Conservation (phyloP, 2,888 invertebrate genomes). For the Amblyjoppa fuscipennis region DNA sequence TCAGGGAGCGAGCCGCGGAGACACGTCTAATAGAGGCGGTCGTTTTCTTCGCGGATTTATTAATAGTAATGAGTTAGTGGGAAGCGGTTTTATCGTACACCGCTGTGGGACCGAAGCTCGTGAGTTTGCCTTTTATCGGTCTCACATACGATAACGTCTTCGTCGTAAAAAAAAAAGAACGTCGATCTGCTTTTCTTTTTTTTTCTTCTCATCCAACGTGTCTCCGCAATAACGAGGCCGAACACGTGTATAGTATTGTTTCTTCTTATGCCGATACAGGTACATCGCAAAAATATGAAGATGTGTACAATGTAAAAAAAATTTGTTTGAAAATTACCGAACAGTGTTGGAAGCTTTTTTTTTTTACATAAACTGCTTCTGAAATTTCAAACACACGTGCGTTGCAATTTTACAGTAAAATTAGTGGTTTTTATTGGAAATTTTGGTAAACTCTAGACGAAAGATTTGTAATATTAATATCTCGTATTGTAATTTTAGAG, state of each 20-base stretch:
- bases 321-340: no score
- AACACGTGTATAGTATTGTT: not conserved
- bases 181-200: not conserved
- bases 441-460: no score
- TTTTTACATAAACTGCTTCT: no score
- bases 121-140: constrained; percentile 35
- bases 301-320: no score
- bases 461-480: no score
- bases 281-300: no score
- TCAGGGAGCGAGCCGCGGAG: not conserved
- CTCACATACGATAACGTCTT: constrained; percentile 21
- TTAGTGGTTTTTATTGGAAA: no score
- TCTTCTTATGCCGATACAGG: not conserved
- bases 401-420: no score
- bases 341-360: no score
- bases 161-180: constrained; percentile 30
- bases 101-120: not conserved
- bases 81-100: constrained; percentile 37
- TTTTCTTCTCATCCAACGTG: not conserved
- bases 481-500: no score
- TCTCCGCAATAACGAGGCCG: not conserved
- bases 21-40: not conserved
- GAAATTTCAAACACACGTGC: no score
- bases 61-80: constrained; percentile 38
- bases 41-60: constrained; percentile 17